Percentiles rank a stretch among this genome's conserved stretches.
phyloP scores from a whole-genome alignment of 2,888 invertebrate genomes.

The Cryptocephalus primarius region DNA sequence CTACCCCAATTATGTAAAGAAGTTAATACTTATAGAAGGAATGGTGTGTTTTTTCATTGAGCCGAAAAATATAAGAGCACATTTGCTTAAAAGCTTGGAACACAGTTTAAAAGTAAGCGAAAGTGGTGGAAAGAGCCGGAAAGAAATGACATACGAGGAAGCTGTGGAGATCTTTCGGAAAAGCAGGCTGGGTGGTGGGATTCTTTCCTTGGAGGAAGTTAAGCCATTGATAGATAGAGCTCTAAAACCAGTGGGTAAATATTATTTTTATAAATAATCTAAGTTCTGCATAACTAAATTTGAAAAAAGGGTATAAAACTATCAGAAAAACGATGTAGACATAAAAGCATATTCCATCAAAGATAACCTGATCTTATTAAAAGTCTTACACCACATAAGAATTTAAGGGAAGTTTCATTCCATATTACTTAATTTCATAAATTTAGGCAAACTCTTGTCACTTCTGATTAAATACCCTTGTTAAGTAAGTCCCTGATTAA shows the following conservation, averaged over 20 bases:
- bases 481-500: slow-evolving; percentile 27
- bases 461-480: slow-evolving; percentile 36
- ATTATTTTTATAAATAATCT: slow-evolving; percentile 36
- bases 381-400: no score
- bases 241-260: slow-evolving; percentile 31
- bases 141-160: slow-evolving; percentile 37
- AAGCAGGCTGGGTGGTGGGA: slow-evolving; percentile 25
- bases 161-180: slow-evolving; percentile 39
- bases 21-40: slow-evolving; percentile 38
- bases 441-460: slow-evolving; percentile 19
- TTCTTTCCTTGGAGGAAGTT: slow-evolving; percentile 33
- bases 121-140: slow-evolving; percentile 16
- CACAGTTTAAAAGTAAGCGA: no score
- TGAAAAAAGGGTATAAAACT: no score
- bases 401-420: no score
- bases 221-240: slow-evolving; percentile 40
- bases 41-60: slow-evolving; percentile 23
- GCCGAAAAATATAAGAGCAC: neutral
- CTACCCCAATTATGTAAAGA: slow-evolving; percentile 35
- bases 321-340: no score
- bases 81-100: neutral
- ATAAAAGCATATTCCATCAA: no score
- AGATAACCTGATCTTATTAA: no score
- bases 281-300: no score
- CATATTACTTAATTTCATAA: no score